A percentile compares a stretch with the other conserved stretches of the same genome.
Evolutionary conservation across 2,797 vertebrate genomes (phyloP).

Genomic region (Syndactyla subalaris): DNA sequence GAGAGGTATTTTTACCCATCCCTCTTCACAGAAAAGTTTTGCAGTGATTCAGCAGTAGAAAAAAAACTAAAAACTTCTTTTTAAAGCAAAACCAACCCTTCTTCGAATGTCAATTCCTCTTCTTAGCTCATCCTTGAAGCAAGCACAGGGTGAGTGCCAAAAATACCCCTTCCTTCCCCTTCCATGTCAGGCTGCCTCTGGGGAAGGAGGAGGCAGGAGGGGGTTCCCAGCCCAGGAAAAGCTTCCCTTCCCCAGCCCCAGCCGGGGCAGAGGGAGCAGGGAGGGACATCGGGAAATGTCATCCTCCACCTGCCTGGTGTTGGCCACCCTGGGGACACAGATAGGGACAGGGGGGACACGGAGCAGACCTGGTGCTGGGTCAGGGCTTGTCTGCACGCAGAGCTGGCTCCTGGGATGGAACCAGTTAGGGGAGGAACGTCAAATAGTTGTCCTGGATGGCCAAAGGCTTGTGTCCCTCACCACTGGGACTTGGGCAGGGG

Average conservation of each 20-base stretch:
- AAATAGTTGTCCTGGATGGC: neutral
- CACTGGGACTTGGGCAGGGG: rapidly evolving
- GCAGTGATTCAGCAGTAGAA: neutral
- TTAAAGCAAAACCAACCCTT: slow-evolving; percentile 3
- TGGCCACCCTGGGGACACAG: neutral
- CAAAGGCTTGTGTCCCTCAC: neutral
- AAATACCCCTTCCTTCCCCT: slow-evolving; percentile 43
- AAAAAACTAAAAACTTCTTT: neutral
- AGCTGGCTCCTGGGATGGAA: neutral
- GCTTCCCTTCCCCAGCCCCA: neutral
- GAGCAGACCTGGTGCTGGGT: neutral
- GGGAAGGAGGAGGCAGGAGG: neutral
- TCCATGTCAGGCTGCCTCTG: neutral
- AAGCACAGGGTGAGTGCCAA: neutral
- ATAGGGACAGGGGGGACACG: neutral
- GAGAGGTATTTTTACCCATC: neutral
- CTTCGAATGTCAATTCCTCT: slow-evolving; percentile 9
- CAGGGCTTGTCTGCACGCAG: neutral
- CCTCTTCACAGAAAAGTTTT: neutral
- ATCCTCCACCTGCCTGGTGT: rapidly evolving
- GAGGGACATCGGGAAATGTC: rapidly evolving
- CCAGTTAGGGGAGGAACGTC: neutral
- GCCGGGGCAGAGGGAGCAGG: neutral
- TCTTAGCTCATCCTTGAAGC: slow-evolving; percentile 14
- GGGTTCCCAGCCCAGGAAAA: slow-evolving; percentile 24